These are phyloP conservation scores for Eupithecia exiguata DNA, from an alignment of 2,888 invertebrate species.

Conservation along the genomic window DNA sequence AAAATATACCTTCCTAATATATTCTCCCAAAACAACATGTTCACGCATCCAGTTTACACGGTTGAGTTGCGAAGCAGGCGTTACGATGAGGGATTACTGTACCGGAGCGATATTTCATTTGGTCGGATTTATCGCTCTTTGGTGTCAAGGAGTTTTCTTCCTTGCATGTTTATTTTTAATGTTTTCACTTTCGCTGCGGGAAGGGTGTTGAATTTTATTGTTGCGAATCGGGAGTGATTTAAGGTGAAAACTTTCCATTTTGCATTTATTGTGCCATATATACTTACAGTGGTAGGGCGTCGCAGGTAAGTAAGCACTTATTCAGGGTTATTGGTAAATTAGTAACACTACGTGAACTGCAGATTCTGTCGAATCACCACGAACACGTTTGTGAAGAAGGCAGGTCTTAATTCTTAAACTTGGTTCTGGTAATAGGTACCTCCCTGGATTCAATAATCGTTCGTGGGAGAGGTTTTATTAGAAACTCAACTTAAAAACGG, in stretches of 20 bases:
- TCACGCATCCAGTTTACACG: conserved; percentile 46
- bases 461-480: too few relatives aligned
- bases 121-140: conserved; percentile 57
- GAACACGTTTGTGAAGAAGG: too few relatives aligned
- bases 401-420: too few relatives aligned
- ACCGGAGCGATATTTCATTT: conserved; percentile 61
- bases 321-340: too few relatives aligned
- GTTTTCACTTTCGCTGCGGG: conserved; percentile 12
- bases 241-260: not conserved
- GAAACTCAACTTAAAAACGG: too few relatives aligned
- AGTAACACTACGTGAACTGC: too few relatives aligned
- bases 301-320: too few relatives aligned
- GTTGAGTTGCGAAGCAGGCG: conserved; percentile 59
- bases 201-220: conserved; percentile 3
- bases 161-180: conserved; percentile 21
- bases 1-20: conserved; percentile 13
- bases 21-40: conserved; percentile 15
- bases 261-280: not conserved
- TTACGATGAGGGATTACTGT: conserved; percentile 69
- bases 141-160: conserved; percentile 38
- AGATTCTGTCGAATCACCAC: too few relatives aligned
- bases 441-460: too few relatives aligned
- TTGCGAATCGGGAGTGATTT: not conserved
- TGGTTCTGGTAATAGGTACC: too few relatives aligned
- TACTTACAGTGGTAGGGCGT: not conserved